Percentiles rank a stretch among this genome's conserved stretches.
Conservation (phyloP, 53 echinoderm and acorn worm species). For the Luidia sarsii region DNA sequence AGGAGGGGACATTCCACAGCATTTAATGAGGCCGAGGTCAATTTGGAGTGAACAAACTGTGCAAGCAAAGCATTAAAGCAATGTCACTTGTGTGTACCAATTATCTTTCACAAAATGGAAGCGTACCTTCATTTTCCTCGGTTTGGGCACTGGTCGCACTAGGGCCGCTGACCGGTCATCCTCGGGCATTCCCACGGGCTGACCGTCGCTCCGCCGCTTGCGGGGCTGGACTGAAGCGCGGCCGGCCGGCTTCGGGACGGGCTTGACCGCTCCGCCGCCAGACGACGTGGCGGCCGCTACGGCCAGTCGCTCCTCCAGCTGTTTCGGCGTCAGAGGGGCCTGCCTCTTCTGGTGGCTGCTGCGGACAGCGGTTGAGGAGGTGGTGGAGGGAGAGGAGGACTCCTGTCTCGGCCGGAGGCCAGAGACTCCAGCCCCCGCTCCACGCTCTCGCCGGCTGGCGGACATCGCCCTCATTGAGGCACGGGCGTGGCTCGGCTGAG, state of each 20-base stretch:
- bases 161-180: not conserved
- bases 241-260: not conserved
- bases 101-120: too few relatives aligned
- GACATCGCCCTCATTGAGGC: not conserved
- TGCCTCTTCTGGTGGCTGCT: slow-evolving; percentile 9
- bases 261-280: slow-evolving; percentile 9
- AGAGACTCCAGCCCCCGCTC: not conserved
- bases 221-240: slow-evolving; percentile 14
- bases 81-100: too few relatives aligned
- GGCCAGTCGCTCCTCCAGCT: slow-evolving; percentile 3
- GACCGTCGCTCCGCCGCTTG: slow-evolving; percentile 57
- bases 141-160: slow-evolving; percentile 62
- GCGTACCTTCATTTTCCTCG: slow-evolving; percentile 56
- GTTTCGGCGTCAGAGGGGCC: slow-evolving; percentile 39
- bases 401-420: too few relatives aligned
- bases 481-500: not conserved
- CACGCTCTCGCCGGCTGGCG: not conserved
- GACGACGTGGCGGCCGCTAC: slow-evolving; percentile 4
- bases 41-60: too few relatives aligned
- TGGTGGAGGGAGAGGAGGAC: too few relatives aligned
- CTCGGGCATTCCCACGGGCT: slow-evolving; percentile 35
- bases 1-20: too few relatives aligned
- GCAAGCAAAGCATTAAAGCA: too few relatives aligned
- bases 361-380: too few relatives aligned
- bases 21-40: too few relatives aligned